Conservation (phyloP, 2,113 vertebrate genomes). For the Coryphaenoides rupestris region DNA sequence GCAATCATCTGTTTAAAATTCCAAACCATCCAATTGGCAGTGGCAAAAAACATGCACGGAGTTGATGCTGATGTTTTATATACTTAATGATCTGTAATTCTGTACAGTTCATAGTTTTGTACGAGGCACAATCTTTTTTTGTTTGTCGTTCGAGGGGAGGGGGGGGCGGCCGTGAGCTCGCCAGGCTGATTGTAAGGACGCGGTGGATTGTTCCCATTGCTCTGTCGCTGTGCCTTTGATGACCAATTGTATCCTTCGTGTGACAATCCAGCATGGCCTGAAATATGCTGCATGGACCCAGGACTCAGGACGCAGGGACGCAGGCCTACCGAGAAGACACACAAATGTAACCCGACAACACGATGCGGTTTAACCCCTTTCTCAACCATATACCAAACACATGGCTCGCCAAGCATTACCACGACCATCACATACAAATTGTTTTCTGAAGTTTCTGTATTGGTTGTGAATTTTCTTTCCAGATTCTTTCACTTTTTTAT, state of each 20-base stretch:
- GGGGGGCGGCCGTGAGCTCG: conserved; percentile 34
- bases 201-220: conserved; percentile 39
- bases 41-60: neutral
- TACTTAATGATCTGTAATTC: no score
- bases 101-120: conserved; percentile 35
- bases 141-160: conserved; percentile 1
- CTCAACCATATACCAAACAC: no score
- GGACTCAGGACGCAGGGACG: conserved; percentile 41
- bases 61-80: conserved; percentile 5
- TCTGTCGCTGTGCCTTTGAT: conserved; percentile 77
- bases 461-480: no score
- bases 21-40: neutral
- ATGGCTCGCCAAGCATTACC: no score
- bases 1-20: neutral
- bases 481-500: no score
- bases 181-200: conserved; percentile 59
- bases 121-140: conserved; percentile 28
- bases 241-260: conserved; percentile 46
- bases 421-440: no score
- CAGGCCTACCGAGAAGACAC: conserved; percentile 20
- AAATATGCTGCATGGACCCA: conserved; percentile 73
- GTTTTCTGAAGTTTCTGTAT: no score
- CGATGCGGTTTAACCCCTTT: neutral
- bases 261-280: conserved; percentile 78
- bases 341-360: conserved; percentile 6